Percentiles rank a stretch among this genome's conserved stretches.
Conservation (phyloP, 2,113 vertebrate genomes). For the Semicossyphus pulcher region DNA sequence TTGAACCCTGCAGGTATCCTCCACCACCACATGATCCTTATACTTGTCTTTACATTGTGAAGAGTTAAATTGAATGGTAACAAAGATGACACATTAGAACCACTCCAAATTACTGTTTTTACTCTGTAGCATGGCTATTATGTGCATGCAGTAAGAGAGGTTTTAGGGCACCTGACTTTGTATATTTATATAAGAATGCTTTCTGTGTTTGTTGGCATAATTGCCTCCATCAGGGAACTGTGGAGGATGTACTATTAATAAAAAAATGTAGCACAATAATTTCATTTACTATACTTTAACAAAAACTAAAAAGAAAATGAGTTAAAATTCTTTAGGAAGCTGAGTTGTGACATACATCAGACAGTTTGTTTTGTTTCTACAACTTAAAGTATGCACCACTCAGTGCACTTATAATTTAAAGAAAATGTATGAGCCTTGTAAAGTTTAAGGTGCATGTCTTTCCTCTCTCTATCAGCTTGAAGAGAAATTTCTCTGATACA, state of each 20-base stretch:
- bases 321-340: too few relatives aligned
- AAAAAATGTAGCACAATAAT: constrained; percentile 9
- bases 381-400: too few relatives aligned
- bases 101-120: background rate
- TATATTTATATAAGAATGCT: background rate
- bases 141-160: background rate
- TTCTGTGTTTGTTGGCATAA: background rate
- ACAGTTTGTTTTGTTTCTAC: too few relatives aligned
- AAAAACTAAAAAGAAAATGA: too few relatives aligned
- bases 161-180: background rate
- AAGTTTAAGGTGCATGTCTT: too few relatives aligned
- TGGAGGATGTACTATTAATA: constrained; percentile 11
- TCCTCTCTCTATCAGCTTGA: too few relatives aligned
- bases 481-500: too few relatives aligned
- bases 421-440: too few relatives aligned
- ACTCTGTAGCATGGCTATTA: background rate
- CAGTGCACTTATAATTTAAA: too few relatives aligned
- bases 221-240: background rate
- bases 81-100: background rate
- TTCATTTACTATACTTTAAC: constrained; percentile 22
- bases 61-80: background rate
- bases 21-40: background rate
- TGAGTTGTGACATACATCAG: too few relatives aligned
- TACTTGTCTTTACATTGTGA: background rate
- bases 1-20: constrained; percentile 20